These are phyloP conservation scores for Pristionchus arcanus DNA, from an alignment of 2,888 invertebrate genomes.

Conservation along the genomic window DNA sequence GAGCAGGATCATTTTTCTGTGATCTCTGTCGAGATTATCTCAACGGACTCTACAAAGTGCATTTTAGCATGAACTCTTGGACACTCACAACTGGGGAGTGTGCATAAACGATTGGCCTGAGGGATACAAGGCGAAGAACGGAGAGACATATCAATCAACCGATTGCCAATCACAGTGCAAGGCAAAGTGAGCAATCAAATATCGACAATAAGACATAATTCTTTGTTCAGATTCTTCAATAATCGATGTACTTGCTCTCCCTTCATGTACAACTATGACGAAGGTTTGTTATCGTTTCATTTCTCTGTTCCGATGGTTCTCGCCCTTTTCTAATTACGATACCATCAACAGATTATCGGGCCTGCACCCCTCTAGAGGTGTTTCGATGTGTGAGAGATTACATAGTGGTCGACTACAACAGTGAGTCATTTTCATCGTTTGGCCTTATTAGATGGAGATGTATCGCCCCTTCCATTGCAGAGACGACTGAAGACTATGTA, in stretches of 20 bases:
- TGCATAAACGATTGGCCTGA: slow-evolving; percentile 35
- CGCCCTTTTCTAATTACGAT: neutral
- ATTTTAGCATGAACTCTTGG: neutral
- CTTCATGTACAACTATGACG: slow-evolving; percentile 63
- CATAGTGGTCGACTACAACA: slow-evolving; percentile 56
- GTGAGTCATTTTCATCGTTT: slow-evolving; percentile 31
- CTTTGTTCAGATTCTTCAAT: slow-evolving; percentile 58
- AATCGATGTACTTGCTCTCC: slow-evolving; percentile 65
- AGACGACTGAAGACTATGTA: slow-evolving; percentile 19
- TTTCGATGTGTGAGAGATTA: slow-evolving; percentile 59
- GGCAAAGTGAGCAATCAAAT: neutral
- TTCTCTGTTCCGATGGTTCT: neutral
- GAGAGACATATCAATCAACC: neutral
- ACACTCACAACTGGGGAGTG: slow-evolving; percentile 26
- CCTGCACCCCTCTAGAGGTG: slow-evolving; percentile 63
- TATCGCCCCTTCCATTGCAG: neutral
- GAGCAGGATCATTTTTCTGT: neutral
- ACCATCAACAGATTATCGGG: slow-evolving; percentile 59
- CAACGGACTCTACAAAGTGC: neutral
- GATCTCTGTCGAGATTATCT: neutral
- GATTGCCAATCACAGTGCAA: slow-evolving; percentile 44
- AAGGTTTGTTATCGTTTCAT: slow-evolving; percentile 54
- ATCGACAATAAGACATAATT: neutral
- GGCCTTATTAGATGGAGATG: neutral
- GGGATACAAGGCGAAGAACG: neutral